phyloP scores from a whole-genome alignment of 2,113 vertebrate species.

The Oncorhynchus gorbuscha region DNA sequence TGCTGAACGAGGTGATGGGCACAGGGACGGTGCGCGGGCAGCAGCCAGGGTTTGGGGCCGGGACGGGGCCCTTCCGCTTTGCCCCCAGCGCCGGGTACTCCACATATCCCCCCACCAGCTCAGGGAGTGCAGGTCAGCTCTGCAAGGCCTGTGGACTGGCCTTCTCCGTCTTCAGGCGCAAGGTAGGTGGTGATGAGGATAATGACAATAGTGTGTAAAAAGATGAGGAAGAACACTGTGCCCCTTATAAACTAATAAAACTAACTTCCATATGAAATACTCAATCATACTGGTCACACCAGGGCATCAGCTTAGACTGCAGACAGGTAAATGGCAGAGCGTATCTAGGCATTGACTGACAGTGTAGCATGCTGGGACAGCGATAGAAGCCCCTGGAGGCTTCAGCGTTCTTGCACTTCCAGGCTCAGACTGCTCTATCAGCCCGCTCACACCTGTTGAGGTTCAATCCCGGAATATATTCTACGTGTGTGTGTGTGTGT shows the following conservation, averaged over 20 bases:
- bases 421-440: slow-evolving; percentile 24
- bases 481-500: background rate
- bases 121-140: slow-evolving; percentile 80
- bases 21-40: slow-evolving; percentile 91
- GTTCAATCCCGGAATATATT: slow-evolving; percentile 18
- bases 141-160: slow-evolving; percentile 94
- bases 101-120: slow-evolving; percentile 82
- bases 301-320: background rate
- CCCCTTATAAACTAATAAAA: background rate
- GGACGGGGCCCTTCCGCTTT: slow-evolving; percentile 89
- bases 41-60: slow-evolving; percentile 86
- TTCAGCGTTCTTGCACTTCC: slow-evolving; percentile 14
- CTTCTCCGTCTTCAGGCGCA: slow-evolving; percentile 94
- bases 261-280: background rate
- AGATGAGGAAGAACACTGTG: background rate
- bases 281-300: slow-evolving; percentile 34
- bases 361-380: slow-evolving; percentile 17
- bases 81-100: slow-evolving; percentile 86
- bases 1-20: slow-evolving; percentile 98
- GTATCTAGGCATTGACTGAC: slow-evolving; percentile 26
- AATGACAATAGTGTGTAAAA: background rate
- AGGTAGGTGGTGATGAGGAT: slow-evolving; percentile 71
- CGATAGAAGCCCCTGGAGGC: slow-evolving; percentile 32
- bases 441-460: slow-evolving; percentile 26
- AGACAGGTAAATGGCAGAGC: slow-evolving; percentile 34